Percentiles rank a stretch among this genome's conserved stretches.
These are phyloP conservation scores for Chironomus tentans DNA, from an alignment of 2,888 invertebrate species.

Conservation along the genomic window DNA sequence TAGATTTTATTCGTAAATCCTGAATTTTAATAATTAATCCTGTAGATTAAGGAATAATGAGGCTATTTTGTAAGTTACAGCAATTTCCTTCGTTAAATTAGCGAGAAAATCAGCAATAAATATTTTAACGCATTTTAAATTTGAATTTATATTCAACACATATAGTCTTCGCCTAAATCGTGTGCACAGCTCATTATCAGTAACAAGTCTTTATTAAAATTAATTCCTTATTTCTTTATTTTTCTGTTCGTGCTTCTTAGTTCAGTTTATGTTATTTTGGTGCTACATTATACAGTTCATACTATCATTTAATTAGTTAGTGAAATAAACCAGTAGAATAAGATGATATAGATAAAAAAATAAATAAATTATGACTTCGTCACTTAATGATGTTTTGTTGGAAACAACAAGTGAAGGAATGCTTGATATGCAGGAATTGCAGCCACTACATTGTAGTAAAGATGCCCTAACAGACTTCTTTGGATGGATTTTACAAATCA, in stretches of 20 bases:
- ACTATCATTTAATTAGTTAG: neutral
- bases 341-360: neutral
- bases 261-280: neutral
- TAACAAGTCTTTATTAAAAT: no score
- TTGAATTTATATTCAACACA: no score
- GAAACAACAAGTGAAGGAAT: neutral
- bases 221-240: neutral
- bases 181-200: no score
- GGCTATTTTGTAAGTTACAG: no score
- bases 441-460: conserved; percentile 50
- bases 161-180: no score
- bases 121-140: no score
- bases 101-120: no score
- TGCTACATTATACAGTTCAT: neutral
- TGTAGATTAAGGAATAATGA: no score
- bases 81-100: no score
- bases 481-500: conserved; percentile 64
- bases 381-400: neutral
- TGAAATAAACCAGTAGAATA: neutral
- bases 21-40: no score
- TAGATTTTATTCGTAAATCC: no score
- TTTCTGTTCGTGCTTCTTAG: neutral
- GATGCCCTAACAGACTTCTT: conserved; percentile 63
- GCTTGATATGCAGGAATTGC: conserved; percentile 7
- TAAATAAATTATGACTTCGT: conserved; percentile 8